Evolutionary conservation across 2,888 invertebrate species (phyloP), one percentile per base, ranked within the genome.

Genomic region (Xanthia icteritia): DNA sequence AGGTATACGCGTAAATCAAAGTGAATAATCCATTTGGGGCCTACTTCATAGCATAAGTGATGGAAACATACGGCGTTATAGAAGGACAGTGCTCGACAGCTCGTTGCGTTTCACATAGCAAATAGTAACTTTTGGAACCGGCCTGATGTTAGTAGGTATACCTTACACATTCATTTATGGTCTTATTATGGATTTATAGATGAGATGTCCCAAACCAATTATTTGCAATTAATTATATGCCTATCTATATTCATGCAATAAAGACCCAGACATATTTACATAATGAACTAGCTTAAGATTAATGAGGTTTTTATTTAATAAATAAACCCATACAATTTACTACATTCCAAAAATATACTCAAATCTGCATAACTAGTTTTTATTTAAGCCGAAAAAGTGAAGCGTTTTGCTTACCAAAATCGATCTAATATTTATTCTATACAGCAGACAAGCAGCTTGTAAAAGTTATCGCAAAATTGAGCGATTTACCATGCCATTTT

Each of bases 161-260:
- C 13, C 13, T 56, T 1, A 60, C 27, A 58, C 15, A 27, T 27
- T 27, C 6, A 31, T 60, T 60, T 15, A 31, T 69, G n/a, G 63
- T 63, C 27, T 63, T 31, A 8, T 31, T 73, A 31, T 39, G 31
- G n/a, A 23, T 48, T 23, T 54, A 58, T 27, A 36, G 31, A 71
- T 8, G 31, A 45, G 42, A 36, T 73, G 74, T 70, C 72, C n/a
- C 36, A 67, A 70, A 65, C 48, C 63, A 66, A 77, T 82, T 36
- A 73, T 73, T 86, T 69, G 76, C 75, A 68, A 85, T 81, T 78
- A 85, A 84, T 85, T 84, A 79, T 48, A 77, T 45, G 64, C 51
- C 70, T 76, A 74, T 81, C 68, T 73, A 65, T 81, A 76, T 78
- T 74, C 74, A 56, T 51, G 66, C 58, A 51, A 72, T 85, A 72